Conservation (phyloP, 2,888 invertebrate species). For the Odontocolon sp. region DNA sequence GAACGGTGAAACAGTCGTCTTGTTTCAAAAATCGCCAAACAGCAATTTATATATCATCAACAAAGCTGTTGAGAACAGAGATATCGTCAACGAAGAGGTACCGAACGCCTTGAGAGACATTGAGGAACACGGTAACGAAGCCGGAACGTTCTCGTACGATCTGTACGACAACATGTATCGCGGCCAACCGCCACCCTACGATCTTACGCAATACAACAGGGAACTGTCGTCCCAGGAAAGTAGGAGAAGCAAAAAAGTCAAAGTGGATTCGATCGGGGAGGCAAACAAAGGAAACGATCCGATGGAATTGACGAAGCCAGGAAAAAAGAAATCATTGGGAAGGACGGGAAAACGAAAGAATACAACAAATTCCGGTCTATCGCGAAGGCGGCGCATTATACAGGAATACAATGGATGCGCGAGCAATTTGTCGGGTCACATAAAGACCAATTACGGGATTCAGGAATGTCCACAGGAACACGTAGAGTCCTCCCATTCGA, state of each 20-base stretch:
- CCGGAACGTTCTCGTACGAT: constrained; percentile 51
- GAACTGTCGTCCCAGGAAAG: constrained; percentile 54
- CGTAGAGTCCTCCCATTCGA: constrained; percentile 64
- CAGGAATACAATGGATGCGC: constrained; percentile 56
- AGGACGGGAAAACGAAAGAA: constrained; percentile 61
- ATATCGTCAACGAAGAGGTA: constrained; percentile 66
- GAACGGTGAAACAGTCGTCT: constrained; percentile 77
- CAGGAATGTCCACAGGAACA: constrained; percentile 66
- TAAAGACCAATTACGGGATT: constrained; percentile 62
- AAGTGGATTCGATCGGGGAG: constrained; percentile 55
- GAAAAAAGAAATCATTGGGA: constrained; percentile 55
- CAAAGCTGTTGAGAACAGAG: constrained; percentile 74
- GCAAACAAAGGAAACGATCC: constrained; percentile 44
- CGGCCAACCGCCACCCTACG: constrained; percentile 45
- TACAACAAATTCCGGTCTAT: constrained; percentile 55
- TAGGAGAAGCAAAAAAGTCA: constrained; percentile 45
- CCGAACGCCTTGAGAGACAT: constrained; percentile 54
- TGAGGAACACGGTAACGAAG: constrained; percentile 54
- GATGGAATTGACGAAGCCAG: constrained; percentile 60
- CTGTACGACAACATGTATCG: constrained; percentile 59
- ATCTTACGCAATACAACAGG: constrained; percentile 61
- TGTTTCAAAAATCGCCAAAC: constrained; percentile 77
- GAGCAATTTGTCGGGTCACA: constrained; percentile 60
- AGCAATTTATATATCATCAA: constrained; percentile 79
- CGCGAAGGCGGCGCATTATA: constrained; percentile 56